phyloP scores from a whole-genome alignment of 2,113 vertebrate genomes.

The Anguilla rostrata region DNA sequence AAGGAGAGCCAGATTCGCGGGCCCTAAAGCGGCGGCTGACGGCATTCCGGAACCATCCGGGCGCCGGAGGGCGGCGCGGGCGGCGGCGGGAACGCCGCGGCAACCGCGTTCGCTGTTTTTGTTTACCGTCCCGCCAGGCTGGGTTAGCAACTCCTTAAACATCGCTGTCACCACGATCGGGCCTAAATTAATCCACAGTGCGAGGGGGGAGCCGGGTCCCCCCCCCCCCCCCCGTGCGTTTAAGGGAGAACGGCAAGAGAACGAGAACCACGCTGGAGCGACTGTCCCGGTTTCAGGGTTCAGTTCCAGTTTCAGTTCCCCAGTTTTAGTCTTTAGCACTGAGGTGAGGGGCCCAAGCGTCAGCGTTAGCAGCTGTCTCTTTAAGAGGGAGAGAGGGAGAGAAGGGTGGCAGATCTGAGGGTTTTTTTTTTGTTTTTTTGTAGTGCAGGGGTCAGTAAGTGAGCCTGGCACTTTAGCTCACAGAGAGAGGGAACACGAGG shows the following conservation, averaged over 20 bases:
- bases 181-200: background rate
- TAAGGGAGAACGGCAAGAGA: background rate
- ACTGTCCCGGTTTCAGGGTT: too few species aligned
- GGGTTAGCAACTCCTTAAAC: background rate
- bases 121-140: background rate
- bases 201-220: background rate
- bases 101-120: background rate
- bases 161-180: background rate
- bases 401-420: background rate
- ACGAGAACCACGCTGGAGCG: background rate
- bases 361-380: background rate
- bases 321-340: background rate
- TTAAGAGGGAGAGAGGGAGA: conserved; percentile 37
- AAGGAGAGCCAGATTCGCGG: background rate
- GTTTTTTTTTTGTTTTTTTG: background rate
- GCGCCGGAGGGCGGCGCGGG: too few species aligned
- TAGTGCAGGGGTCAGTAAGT: conserved; percentile 36
- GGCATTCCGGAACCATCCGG: background rate
- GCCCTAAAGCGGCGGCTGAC: background rate
- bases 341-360: background rate
- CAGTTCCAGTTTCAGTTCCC: background rate
- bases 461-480: background rate
- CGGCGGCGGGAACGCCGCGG: too few species aligned
- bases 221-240: background rate
- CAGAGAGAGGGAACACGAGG: background rate